Base-by-base conservation (phyloP, 2,888 invertebrate species). In the Nymphalis urticae region DNA sequence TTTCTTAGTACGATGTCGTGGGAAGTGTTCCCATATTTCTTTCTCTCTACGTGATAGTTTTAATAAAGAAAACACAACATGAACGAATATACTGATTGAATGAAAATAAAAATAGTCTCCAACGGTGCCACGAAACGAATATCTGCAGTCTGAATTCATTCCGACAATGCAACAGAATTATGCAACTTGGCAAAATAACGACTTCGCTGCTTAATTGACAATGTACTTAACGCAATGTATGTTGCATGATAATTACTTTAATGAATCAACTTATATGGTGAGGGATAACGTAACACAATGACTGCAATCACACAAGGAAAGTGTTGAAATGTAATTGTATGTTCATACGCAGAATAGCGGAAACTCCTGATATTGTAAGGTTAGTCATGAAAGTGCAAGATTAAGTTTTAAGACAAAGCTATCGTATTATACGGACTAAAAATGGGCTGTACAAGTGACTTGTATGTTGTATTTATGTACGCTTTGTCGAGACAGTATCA, bases 11-110 rank as follows among this genome's bases (percentile, higher is more conserved):
- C 75, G 68, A 73, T 68, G 76, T 78, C 84, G 85, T 89, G 88
- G 85, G 89, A 89, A 89, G 81, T 76, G 74, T 76, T 84, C 82
- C 78, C 82, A 83, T 82, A 78, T 82, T 87, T 85, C 84, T 86
- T 87, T 85, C 77, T 79, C 73, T 82, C 53, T 59, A 62, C 59
- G 62, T 27, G 56, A 68, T 67, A 53, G 58, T 50, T 36, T 69
- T 58, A 50, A 65, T 65, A 61, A 66, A 54, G 58, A 65, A 65
- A 65, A 54, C 13, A 54, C 24, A 54, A 67, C 24, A 24, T 42
- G 48, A 67, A 67, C 48, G 21, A 58, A 58, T 42, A 58, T 58
- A n/a, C 47, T 21, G 36, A 62, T 58, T 62, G 47, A 67, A 67
- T 50, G 27, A 24, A 27, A 54, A 42, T n/a, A 56, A 24, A 17